phyloP scores from a whole-genome alignment of 2,888 invertebrate species.

The Drosophila incognita region DNA sequence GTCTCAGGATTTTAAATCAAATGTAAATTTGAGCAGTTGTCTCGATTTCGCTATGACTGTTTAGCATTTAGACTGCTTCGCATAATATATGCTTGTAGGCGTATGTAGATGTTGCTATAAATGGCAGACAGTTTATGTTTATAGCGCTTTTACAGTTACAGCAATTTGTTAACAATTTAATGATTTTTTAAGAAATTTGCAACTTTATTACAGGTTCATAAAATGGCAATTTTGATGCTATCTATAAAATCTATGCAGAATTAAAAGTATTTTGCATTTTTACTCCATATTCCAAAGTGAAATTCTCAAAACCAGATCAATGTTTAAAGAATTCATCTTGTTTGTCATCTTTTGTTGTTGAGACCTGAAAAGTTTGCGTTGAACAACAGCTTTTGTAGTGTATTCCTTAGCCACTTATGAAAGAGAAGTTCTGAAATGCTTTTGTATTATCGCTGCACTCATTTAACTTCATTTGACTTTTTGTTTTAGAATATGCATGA shows the following conservation, averaged over 20 bases:
- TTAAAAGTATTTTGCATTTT: background rate
- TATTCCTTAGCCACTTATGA: slow-evolving; percentile 16
- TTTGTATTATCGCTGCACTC: slow-evolving; percentile 74
- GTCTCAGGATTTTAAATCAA: background rate
- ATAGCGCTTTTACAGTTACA: slow-evolving; percentile 1
- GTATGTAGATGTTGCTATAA: background rate
- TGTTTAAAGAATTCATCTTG: background rate
- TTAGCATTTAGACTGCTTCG: background rate
- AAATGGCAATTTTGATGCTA: slow-evolving; percentile 17
- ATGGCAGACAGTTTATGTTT: slow-evolving; percentile 4
- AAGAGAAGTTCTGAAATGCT: slow-evolving; percentile 11
- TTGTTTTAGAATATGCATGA: slow-evolving; percentile 69
- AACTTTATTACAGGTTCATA: slow-evolving; percentile 20
- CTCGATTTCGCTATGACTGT: background rate
- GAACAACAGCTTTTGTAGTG: slow-evolving; percentile 25
- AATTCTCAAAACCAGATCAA: background rate
- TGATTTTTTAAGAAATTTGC: slow-evolving; percentile 9
- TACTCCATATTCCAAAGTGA: background rate
- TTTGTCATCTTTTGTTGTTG: background rate
- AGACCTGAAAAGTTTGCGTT: background rate
- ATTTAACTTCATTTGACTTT: slow-evolving; percentile 76
- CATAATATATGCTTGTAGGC: background rate
- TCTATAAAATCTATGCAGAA: background rate
- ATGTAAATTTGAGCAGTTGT: slow-evolving; percentile 3
- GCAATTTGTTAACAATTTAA: slow-evolving; percentile 16